Conservation (phyloP, 53 echinoderm and acorn worm species). For the Holothuria scabra region DNA sequence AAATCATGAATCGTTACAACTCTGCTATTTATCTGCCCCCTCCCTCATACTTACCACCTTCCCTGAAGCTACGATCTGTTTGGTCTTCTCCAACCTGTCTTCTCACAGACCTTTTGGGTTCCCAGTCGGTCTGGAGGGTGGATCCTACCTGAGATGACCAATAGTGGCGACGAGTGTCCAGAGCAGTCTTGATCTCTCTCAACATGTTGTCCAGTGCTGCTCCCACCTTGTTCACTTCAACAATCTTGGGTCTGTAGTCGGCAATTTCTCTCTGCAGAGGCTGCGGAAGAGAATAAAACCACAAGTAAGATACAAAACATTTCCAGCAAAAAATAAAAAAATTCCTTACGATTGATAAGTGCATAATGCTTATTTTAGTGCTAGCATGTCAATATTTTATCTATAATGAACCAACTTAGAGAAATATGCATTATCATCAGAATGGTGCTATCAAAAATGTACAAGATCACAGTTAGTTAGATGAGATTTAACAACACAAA, state of each 20-base stretch:
- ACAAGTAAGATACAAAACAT: not conserved
- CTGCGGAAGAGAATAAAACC: slow-evolving; percentile 44
- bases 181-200: slow-evolving; percentile 74
- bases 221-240: slow-evolving; percentile 92
- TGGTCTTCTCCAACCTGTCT: slow-evolving; percentile 52
- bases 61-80: slow-evolving; percentile 68
- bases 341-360: too few species aligned
- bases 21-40: too few species aligned
- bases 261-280: slow-evolving; percentile 93
- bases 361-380: too few species aligned
- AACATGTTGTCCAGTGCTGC: slow-evolving; percentile 88
- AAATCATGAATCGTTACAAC: too few species aligned
- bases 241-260: slow-evolving; percentile 96
- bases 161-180: slow-evolving; percentile 88
- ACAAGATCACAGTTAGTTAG: too few species aligned
- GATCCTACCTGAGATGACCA: slow-evolving; percentile 97
- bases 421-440: too few species aligned
- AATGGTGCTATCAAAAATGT: too few species aligned
- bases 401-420: too few species aligned
- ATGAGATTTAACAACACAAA: too few species aligned
- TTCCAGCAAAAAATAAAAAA: too few species aligned
- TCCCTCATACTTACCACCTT: slow-evolving; percentile 41
- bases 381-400: too few species aligned
- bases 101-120: slow-evolving; percentile 65
- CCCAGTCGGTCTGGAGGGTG: slow-evolving; percentile 92